Conservation (phyloP, 2,797 vertebrate genomes). For the Sebastes vulpes region DNA sequence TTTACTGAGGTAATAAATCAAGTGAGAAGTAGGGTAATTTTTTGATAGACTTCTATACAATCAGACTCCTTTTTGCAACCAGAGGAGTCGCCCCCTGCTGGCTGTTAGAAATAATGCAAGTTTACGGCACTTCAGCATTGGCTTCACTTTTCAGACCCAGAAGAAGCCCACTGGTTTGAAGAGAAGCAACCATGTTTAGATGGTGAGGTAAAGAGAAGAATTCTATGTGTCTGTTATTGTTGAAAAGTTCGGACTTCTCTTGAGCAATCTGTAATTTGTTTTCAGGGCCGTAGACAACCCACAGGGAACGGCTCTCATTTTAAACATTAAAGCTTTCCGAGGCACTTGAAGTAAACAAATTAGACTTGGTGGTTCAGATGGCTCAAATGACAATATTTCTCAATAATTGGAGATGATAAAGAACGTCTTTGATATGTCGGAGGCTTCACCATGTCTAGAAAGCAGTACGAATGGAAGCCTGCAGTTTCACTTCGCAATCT, state of each 20-base stretch:
- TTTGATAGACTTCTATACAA: too few species aligned
- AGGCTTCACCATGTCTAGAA: constrained; percentile 55
- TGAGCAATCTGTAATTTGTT: constrained; percentile 57
- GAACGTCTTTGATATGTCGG: constrained; percentile 68
- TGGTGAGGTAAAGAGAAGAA: constrained; percentile 23
- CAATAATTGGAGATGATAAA: constrained; percentile 77
- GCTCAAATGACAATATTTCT: constrained; percentile 74
- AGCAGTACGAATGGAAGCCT: constrained; percentile 44
- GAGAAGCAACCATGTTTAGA: constrained; percentile 15
- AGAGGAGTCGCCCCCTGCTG: too few species aligned
- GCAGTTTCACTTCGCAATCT: constrained; percentile 57
- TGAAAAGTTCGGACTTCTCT: constrained; percentile 51
- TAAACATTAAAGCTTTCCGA: constrained; percentile 65
- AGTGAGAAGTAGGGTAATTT: too few species aligned
- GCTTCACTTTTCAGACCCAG: too few species aligned
- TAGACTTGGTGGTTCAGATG: constrained; percentile 69
- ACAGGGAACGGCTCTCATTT: constrained; percentile 50
- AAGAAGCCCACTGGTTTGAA: not conserved
- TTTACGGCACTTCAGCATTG: too few species aligned
- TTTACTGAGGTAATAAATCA: too few species aligned
- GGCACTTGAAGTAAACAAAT: constrained; percentile 75
- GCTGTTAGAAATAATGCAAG: too few species aligned
- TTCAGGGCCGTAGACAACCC: constrained; percentile 45
- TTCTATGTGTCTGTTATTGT: constrained; percentile 37
- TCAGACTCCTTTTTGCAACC: too few species aligned